A percentile compares a stretch with the other conserved stretches of the same genome.
Conservation (phyloP, 2,113 vertebrate species). For the Zosterops pallidus region DNA sequence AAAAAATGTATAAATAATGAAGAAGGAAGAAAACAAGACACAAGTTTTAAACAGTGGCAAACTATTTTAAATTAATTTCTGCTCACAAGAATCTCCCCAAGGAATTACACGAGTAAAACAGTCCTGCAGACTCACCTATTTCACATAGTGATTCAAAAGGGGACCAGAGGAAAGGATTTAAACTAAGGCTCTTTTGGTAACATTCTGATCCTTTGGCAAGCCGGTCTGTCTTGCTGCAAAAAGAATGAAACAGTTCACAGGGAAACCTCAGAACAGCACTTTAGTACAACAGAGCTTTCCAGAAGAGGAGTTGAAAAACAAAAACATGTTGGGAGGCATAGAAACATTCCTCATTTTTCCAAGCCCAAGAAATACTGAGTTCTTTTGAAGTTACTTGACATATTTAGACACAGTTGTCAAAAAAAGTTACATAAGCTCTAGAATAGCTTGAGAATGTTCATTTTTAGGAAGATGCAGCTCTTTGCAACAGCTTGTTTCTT, state of each 20-base stretch:
- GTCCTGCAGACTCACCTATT: slow-evolving; percentile 84
- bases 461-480: not conserved
- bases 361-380: not conserved
- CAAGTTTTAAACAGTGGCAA: not conserved
- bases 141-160: slow-evolving; percentile 97
- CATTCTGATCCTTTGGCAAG: slow-evolving; percentile 97
- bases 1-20: accelerated
- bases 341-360: not conserved
- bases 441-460: not conserved
- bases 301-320: slow-evolving; percentile 11
- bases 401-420: slow-evolving; percentile 1
- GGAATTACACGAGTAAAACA: not conserved
- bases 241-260: slow-evolving; percentile 47
- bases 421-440: not conserved
- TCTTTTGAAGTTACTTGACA: not conserved
- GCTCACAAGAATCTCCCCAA: not conserved
- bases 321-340: not conserved
- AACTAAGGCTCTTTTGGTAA: slow-evolving; percentile 97
- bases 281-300: slow-evolving; percentile 17
- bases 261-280: slow-evolving; percentile 18
- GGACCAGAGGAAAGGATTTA: slow-evolving; percentile 98
- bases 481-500: not conserved
- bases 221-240: slow-evolving; percentile 88
- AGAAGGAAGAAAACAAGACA: not conserved
- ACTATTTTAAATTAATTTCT: not conserved